phyloP scores from a whole-genome alignment of 2,113 vertebrate genomes.

The Prionailurus bengalensis region DNA sequence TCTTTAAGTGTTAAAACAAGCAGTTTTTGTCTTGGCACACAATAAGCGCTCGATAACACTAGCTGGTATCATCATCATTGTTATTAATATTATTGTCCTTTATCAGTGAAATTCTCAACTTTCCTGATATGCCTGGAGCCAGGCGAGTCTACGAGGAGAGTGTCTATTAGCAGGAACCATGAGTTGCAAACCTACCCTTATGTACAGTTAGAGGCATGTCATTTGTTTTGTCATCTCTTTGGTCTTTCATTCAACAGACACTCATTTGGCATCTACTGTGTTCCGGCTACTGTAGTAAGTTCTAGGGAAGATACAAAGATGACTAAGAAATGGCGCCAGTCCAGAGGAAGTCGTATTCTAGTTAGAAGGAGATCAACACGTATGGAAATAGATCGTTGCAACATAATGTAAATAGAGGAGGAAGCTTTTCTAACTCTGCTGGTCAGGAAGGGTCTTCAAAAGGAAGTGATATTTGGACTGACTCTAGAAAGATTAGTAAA shows the following conservation, averaged over 20 bases:
- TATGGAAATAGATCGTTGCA: not conserved
- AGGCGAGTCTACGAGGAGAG: not conserved
- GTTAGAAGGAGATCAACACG: not conserved
- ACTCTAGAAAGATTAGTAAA: not conserved
- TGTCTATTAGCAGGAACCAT: not conserved
- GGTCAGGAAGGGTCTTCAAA: not conserved
- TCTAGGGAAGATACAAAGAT: not conserved
- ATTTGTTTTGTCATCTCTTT: not conserved
- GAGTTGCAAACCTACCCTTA: not conserved
- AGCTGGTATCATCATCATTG: not conserved
- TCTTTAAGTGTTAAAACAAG: conserved; percentile 41
- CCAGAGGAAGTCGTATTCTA: not conserved
- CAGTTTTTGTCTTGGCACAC: conserved; percentile 26
- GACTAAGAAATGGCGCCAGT: not conserved
- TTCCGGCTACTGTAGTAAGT: not conserved
- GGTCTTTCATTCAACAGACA: not conserved
- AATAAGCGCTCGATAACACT: not conserved
- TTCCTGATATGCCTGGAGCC: not conserved
- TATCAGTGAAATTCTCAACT: not conserved
- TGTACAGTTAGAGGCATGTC: not conserved
- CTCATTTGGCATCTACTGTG: not conserved
- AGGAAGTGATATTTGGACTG: not conserved
- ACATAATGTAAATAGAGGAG: not conserved
- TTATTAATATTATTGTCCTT: not conserved
- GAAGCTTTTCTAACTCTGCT: not conserved